phyloP scores from a whole-genome alignment of 30 jellyfish, hydroid and myxozoan genomes.

The Chrysaora quinquecirrha region DNA sequence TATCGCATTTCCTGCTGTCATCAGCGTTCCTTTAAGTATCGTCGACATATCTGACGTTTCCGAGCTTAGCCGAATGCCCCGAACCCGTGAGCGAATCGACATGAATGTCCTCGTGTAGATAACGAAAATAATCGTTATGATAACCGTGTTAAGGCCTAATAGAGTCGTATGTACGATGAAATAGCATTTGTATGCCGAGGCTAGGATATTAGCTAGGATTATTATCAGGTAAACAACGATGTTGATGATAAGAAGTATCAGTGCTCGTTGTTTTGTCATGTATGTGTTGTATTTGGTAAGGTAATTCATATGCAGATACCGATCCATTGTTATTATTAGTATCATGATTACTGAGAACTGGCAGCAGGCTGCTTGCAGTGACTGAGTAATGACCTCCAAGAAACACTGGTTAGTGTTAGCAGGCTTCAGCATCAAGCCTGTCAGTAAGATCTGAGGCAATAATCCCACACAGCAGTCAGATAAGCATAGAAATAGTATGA shows the following conservation, averaged over 20 bases:
- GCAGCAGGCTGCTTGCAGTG: constrained; percentile 53
- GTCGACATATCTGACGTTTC: constrained; percentile 13
- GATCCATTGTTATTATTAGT: constrained; percentile 59
- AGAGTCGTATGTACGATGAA: constrained; percentile 56
- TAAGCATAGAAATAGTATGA: constrained; percentile 38
- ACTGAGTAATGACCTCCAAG: constrained; percentile 36
- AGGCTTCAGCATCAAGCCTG: constrained; percentile 25
- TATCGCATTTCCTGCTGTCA: neutral
- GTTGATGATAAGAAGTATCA: constrained; percentile 6
- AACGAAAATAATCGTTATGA: constrained; percentile 22
- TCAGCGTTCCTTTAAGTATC: neutral
- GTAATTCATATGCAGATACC: constrained; percentile 57
- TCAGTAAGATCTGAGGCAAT: constrained; percentile 20
- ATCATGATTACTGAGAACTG: constrained; percentile 62
- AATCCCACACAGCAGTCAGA: constrained; percentile 60
- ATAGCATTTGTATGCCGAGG: constrained; percentile 26
- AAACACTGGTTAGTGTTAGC: constrained; percentile 12
- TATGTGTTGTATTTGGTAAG: constrained; percentile 42
- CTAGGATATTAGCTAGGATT: constrained; percentile 15
- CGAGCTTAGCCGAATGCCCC: constrained; percentile 9
- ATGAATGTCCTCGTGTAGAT: constrained; percentile 43
- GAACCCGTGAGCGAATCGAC: constrained; percentile 48
- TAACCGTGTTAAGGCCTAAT: constrained; percentile 23
- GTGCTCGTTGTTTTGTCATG: constrained; percentile 54
- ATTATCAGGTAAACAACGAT: neutral